Evolutionary conservation across 2,113 vertebrate genomes (phyloP).

Genomic region (Alexandromys fortis): DNA sequence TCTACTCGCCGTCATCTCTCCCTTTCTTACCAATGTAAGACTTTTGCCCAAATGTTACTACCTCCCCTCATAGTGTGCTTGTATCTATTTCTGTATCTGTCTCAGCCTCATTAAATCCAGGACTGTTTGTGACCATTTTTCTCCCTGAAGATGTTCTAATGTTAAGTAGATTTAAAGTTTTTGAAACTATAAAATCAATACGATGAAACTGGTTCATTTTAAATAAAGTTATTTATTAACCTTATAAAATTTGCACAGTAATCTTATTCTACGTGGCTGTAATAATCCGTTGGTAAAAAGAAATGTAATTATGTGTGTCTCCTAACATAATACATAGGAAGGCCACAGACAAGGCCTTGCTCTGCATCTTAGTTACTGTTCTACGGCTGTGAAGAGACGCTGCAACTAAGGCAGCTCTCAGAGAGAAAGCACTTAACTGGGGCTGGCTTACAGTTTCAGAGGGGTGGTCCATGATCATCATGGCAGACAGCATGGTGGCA

Average conservation of each 20-base stretch:
- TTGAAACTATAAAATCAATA: slow-evolving; percentile 1
- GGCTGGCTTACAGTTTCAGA: neutral
- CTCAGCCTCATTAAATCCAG: neutral
- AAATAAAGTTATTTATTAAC: neutral
- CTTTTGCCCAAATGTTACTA: neutral
- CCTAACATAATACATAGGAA: neutral
- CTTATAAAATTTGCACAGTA: slow-evolving; percentile 30
- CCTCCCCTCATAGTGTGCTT: neutral
- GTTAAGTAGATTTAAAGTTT: neutral
- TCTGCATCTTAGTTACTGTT: neutral
- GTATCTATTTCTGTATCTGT: neutral
- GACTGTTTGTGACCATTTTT: neutral
- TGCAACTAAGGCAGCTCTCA: neutral
- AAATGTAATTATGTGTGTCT: neutral
- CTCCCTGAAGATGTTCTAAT: neutral
- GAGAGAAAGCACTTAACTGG: neutral
- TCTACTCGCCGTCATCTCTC: neutral
- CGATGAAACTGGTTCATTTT: neutral
- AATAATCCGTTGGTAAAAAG: neutral
- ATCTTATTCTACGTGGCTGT: neutral
- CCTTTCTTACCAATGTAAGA: neutral
- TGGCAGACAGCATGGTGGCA: neutral
- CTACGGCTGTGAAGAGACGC: neutral
- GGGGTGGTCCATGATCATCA: neutral
- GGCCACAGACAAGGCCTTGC: neutral